Conservation (phyloP, 2,888 invertebrate species). For the Caenorhabditis angaria region DNA sequence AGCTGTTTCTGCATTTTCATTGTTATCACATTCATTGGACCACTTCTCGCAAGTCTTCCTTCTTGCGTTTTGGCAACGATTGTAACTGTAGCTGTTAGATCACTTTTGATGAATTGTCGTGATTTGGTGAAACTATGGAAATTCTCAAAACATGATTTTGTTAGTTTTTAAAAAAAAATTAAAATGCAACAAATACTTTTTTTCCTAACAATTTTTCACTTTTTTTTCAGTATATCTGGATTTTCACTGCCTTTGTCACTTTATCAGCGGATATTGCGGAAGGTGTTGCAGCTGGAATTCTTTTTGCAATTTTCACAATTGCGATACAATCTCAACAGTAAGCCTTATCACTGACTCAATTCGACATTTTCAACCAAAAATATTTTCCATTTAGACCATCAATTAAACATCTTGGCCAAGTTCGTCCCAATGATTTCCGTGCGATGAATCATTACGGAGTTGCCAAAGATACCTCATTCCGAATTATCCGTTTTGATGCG, state of each 20-base stretch:
- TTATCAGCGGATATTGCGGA: slow-evolving; percentile 83
- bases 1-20: slow-evolving; percentile 82
- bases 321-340: slow-evolving; percentile 65
- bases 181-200: too few species aligned
- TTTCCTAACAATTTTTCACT: neutral
- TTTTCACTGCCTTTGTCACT: slow-evolving; percentile 82
- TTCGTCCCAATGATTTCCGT: slow-evolving; percentile 19
- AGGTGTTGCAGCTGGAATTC: slow-evolving; percentile 81
- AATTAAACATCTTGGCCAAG: slow-evolving; percentile 32
- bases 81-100: slow-evolving; percentile 73
- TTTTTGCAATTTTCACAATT: slow-evolving; percentile 82
- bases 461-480: slow-evolving; percentile 57
- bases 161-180: slow-evolving; percentile 62
- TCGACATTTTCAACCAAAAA: neutral
- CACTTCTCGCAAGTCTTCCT: slow-evolving; percentile 86
- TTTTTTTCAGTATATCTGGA: slow-evolving; percentile 78
- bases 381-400: slow-evolving; percentile 25
- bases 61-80: slow-evolving; percentile 74
- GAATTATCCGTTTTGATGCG: slow-evolving; percentile 74
- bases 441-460: slow-evolving; percentile 25
- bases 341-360: neutral
- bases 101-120: slow-evolving; percentile 78
- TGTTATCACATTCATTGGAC: slow-evolving; percentile 86
- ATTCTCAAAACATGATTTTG: slow-evolving; percentile 82
- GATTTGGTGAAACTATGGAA: slow-evolving; percentile 81